These are phyloP conservation scores for Epinotia demarniana DNA, from an alignment of 2,888 invertebrate genomes.

Conservation along the genomic window DNA sequence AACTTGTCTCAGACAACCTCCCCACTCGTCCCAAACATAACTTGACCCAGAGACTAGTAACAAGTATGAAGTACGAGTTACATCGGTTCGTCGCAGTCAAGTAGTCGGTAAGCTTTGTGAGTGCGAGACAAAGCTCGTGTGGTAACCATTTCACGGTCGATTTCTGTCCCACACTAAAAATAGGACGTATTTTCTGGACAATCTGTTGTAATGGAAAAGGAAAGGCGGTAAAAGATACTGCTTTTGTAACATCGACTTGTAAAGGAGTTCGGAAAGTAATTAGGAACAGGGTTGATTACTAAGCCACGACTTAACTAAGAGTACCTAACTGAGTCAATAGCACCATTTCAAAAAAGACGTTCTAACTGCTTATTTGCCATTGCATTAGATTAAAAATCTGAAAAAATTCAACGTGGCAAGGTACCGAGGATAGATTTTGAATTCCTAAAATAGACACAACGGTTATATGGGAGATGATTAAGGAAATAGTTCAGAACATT, in stretches of 20 bases:
- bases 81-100: background rate
- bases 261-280: constrained; percentile 11
- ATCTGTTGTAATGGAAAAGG: constrained; percentile 58
- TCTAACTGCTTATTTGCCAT: too few species aligned
- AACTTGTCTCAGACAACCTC: background rate
- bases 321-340: too few species aligned
- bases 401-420: too few species aligned
- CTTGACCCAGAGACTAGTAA: background rate
- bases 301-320: too few species aligned
- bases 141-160: constrained; percentile 82
- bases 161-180: constrained; percentile 75
- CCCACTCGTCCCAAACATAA: background rate
- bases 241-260: constrained; percentile 4
- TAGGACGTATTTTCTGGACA: constrained; percentile 63
- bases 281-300: background rate
- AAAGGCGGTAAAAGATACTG: constrained; percentile 14
- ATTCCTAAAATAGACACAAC: too few species aligned
- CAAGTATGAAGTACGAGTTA: background rate
- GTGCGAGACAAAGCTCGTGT: constrained; percentile 74
- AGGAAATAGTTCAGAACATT: too few species aligned
- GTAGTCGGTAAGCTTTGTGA: background rate
- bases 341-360: too few species aligned
- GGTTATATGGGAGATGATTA: too few species aligned
- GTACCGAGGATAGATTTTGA: too few species aligned
- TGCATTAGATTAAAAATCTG: too few species aligned